Conservation (phyloP, 2,888 invertebrate genomes). For the Drosophila siamana region DNA sequence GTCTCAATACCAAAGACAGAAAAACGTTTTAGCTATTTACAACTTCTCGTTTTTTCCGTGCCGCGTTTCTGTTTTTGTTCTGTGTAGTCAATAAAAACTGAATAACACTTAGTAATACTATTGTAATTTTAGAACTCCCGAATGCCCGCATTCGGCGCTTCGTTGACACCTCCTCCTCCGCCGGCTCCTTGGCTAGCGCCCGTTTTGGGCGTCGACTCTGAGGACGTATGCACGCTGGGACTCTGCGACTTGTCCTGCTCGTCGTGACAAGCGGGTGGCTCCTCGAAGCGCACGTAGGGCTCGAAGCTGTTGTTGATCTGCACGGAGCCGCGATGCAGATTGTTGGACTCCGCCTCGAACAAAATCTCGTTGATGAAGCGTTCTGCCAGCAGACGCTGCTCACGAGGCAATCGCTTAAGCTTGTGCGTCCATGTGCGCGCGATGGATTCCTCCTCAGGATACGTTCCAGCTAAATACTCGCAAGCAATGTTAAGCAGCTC, state of each 20-base stretch:
- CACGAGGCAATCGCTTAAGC: conserved; percentile 78
- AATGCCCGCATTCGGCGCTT: conserved; percentile 38
- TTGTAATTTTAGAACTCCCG: conserved; percentile 52
- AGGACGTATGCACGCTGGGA: conserved; percentile 78
- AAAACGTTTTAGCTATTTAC: conserved; percentile 34
- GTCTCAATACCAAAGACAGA: conserved; percentile 26
- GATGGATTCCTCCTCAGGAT: conserved; percentile 82
- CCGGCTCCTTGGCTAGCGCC: conserved; percentile 7
- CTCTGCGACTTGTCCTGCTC: conserved; percentile 81
- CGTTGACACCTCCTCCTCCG: conserved; percentile 22
- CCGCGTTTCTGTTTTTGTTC: conserved; percentile 10
- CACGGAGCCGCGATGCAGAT: conserved; percentile 83
- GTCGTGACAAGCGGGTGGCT: conserved; percentile 61
- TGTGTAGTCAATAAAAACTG: conserved; percentile 58
- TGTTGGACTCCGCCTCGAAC: conserved; percentile 83
- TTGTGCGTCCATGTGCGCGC: conserved; percentile 84
- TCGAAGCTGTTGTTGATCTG: conserved; percentile 83
- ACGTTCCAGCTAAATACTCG: conserved; percentile 79
- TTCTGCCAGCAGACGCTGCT: conserved; percentile 83
- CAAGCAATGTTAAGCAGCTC: conserved; percentile 82
- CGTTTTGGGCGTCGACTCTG: conserved; percentile 66
- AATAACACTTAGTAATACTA: conserved; percentile 65
- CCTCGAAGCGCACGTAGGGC: conserved; percentile 81
- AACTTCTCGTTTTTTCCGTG: conserved; percentile 28
- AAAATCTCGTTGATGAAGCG: conserved; percentile 84